A percentile compares a stretch with the other conserved stretches of the same genome.
Evolutionary conservation across 2,797 vertebrate species (phyloP).

Genomic region (Esox masquinongy): DNA sequence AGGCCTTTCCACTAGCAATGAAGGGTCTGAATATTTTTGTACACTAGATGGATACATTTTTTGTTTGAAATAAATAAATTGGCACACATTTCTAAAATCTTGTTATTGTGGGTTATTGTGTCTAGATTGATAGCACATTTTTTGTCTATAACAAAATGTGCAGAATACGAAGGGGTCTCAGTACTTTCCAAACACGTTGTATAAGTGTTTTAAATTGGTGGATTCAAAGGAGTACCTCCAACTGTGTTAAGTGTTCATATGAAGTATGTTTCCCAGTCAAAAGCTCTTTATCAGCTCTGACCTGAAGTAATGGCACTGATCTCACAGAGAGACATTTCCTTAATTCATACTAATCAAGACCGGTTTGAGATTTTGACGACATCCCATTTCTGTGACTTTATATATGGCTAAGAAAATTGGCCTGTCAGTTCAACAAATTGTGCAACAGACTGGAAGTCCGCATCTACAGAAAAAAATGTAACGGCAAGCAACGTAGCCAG

Average conservation of each 20-base stretch:
- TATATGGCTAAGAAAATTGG: conserved; percentile 49
- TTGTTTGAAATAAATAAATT: no score
- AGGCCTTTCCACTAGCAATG: no score
- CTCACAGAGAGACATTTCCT: conserved; percentile 43
- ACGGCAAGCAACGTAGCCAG: conserved; percentile 6
- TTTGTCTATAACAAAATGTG: no score
- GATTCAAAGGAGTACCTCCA: no score
- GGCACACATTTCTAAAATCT: no score
- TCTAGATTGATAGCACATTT: no score
- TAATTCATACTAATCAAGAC: conserved; percentile 59
- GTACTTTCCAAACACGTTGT: no score
- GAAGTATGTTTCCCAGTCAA: conserved; percentile 56
- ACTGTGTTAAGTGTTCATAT: conserved; percentile 42
- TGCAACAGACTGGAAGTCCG: conserved; percentile 8
- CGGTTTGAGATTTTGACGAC: conserved; percentile 54
- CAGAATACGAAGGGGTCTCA: no score
- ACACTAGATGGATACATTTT: no score
- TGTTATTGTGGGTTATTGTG: no score
- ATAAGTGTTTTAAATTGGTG: no score
- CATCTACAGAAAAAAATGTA: neutral
- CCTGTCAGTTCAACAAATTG: conserved; percentile 51
- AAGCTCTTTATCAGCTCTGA: conserved; percentile 46
- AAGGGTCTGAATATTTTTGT: no score
- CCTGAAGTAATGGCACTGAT: conserved; percentile 53
- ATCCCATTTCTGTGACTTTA: conserved; percentile 41